phyloP scores from a whole-genome alignment of 2,888 invertebrate species.

The Acrobasis repandana region DNA sequence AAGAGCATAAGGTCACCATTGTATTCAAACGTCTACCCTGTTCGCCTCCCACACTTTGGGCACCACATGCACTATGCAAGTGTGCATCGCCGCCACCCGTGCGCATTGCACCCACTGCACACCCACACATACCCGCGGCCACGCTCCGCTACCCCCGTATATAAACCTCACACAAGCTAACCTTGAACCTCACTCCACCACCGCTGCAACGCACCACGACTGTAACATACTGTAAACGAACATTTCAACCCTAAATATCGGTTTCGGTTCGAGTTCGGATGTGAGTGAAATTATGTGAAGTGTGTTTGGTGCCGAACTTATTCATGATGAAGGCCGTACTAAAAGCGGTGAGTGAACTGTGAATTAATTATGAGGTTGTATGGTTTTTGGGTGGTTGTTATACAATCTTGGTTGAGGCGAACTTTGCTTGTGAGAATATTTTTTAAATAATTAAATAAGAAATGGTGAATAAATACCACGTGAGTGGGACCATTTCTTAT shows the following conservation, averaged over 20 bases:
- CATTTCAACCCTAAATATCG: constrained; percentile 22
- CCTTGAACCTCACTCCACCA: constrained; percentile 81
- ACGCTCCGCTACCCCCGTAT: constrained; percentile 79
- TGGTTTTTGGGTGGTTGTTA: background rate
- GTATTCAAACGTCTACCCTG: background rate
- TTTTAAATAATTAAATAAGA: too few relatives aligned
- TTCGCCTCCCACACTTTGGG: constrained; percentile 43
- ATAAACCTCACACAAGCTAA: constrained; percentile 66
- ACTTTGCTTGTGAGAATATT: too few relatives aligned
- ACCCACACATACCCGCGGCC: constrained; percentile 51
- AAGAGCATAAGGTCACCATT: constrained; percentile 6
- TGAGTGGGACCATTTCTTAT: too few relatives aligned
- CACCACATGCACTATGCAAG: constrained; percentile 38
- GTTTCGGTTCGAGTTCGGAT: constrained; percentile 41
- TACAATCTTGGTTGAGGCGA: background rate
- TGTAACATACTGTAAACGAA: constrained; percentile 21
- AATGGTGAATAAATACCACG: too few relatives aligned
- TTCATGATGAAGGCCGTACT: constrained; percentile 65
- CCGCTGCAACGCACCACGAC: constrained; percentile 44
- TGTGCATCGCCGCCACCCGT: constrained; percentile 50
- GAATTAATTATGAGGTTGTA: constrained; percentile 3
- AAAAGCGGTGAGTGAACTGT: constrained; percentile 59
- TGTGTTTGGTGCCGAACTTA: constrained; percentile 53
- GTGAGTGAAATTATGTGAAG: constrained; percentile 48
- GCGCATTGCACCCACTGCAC: constrained; percentile 43